Percentiles rank a stretch among this genome's conserved stretches.
Evolutionary conservation across 2,888 invertebrate species (phyloP).

Genomic region (Mesoligia furuncula): DNA sequence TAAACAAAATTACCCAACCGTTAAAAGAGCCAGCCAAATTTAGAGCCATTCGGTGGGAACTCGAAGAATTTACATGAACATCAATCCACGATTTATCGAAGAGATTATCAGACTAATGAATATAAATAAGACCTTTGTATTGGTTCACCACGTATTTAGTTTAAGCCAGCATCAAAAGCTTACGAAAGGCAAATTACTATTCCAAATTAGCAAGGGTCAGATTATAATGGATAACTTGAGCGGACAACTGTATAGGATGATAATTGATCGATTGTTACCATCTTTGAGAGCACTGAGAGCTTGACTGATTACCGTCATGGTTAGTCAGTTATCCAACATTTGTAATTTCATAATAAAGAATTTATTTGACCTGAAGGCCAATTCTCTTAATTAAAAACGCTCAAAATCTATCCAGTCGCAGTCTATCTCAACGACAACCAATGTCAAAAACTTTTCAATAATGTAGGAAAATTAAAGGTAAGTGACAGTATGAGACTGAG

Average conservation of each 20-base stretch:
- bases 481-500: background rate
- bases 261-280: background rate
- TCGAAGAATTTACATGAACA: constrained; percentile 47
- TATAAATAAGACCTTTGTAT: constrained; percentile 40
- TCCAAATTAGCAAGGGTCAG: background rate
- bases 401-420: background rate
- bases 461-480: too few species aligned
- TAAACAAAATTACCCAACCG: constrained; percentile 44
- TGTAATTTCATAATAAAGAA: background rate
- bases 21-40: constrained; percentile 42
- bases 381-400: background rate
- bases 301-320: background rate
- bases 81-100: constrained; percentile 38
- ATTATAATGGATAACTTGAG: constrained; percentile 3
- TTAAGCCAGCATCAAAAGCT: constrained; percentile 25
- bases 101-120: constrained; percentile 50
- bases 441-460: background rate
- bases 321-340: background rate
- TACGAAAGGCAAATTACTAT: constrained; percentile 11
- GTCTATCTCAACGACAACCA: background rate
- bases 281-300: background rate
- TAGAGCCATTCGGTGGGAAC: constrained; percentile 36
- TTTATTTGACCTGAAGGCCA: background rate
- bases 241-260: background rate
- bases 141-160: constrained; percentile 9